These are phyloP conservation scores for Todiramphus chloris DNA, from an alignment of 2,113 vertebrate species.

Conservation along the genomic window DNA sequence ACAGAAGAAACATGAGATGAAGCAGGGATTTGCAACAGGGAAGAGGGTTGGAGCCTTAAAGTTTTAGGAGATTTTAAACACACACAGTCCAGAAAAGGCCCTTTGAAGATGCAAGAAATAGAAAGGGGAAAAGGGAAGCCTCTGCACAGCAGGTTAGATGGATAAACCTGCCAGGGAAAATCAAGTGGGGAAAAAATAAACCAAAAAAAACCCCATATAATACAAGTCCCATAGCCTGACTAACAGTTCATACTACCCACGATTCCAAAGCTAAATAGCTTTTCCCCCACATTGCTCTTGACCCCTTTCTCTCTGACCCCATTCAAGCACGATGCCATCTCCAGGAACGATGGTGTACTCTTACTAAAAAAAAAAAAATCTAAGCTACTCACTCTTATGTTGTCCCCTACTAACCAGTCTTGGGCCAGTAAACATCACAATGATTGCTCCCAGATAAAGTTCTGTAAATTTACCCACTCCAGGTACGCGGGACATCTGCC, in stretches of 20 bases:
- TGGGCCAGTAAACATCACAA: neutral
- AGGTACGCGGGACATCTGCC: neutral
- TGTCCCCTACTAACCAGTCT: neutral
- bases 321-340: neutral
- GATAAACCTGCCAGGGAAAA: neutral
- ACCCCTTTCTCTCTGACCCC: neutral
- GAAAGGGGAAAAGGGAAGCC: neutral
- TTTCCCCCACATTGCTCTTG: neutral
- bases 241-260: neutral
- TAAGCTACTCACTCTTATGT: neutral
- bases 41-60: slow-evolving; percentile 5
- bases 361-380: neutral
- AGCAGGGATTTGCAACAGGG: neutral
- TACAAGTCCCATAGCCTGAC: neutral
- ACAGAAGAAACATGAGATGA: slow-evolving; percentile 22
- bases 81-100: neutral
- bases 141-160: neutral
- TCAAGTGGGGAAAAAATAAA: neutral
- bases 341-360: fast-evolving
- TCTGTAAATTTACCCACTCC: neutral
- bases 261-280: neutral
- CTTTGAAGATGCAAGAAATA: slow-evolving; percentile 1
- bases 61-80: slow-evolving; percentile 36
- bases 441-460: neutral
- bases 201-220: neutral